phyloP scores from a whole-genome alignment of 2,113 vertebrate species.

The Erinaceus europaeus region DNA sequence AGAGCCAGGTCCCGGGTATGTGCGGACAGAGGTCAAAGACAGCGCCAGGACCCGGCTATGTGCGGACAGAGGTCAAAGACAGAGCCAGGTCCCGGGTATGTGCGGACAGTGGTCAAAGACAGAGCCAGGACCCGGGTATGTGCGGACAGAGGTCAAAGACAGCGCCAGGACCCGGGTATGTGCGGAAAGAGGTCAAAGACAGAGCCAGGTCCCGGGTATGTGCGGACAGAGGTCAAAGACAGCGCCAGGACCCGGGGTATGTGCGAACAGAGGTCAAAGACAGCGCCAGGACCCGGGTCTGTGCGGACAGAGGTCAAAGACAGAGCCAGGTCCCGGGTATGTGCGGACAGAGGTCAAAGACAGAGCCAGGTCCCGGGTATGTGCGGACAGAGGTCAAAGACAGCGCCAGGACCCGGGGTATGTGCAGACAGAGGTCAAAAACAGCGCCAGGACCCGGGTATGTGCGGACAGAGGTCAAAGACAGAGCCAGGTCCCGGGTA shows the following conservation, averaged over 20 bases:
- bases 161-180: not conserved
- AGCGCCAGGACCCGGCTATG: not conserved
- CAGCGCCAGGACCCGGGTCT: not conserved
- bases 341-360: constrained; percentile 45
- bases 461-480: too few relatives aligned
- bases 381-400: too few relatives aligned
- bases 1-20: not conserved
- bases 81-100: not conserved
- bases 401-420: not conserved
- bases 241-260: not conserved
- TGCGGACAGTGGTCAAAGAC: constrained; percentile 42
- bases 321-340: not conserved
- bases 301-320: too few relatives aligned
- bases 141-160: too few relatives aligned
- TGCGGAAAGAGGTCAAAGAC: constrained; percentile 43
- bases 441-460: not conserved
- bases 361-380: too few relatives aligned
- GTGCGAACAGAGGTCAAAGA: constrained; percentile 45
- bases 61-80: too few relatives aligned
- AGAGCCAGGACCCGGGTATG: not conserved
- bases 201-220: too few relatives aligned
- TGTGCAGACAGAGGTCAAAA: constrained; percentile 49
- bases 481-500: not conserved
- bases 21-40: constrained; percentile 43
- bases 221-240: too few relatives aligned